Conservation (phyloP, 2,797 vertebrate species). For the Notamacropus eugenii region DNA sequence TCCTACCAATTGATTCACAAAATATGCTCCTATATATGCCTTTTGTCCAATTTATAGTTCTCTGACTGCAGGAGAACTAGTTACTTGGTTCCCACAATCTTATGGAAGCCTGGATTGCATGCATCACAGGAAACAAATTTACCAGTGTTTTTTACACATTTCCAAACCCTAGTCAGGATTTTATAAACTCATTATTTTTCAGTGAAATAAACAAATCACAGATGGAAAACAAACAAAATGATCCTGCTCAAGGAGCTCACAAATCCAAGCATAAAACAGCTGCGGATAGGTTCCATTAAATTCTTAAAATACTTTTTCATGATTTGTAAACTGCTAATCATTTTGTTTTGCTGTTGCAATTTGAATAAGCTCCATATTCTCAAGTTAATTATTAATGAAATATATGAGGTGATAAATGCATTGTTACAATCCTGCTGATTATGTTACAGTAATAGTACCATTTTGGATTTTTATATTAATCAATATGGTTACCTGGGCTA, state of each 20-base stretch:
- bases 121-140: background rate
- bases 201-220: background rate
- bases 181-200: slow-evolving; percentile 17
- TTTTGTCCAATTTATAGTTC: background rate
- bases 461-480: slow-evolving; percentile 68
- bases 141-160: background rate
- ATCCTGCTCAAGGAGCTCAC: background rate
- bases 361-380: slow-evolving; percentile 25
- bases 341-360: slow-evolving; percentile 22
- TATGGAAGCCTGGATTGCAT: background rate
- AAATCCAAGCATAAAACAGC: slow-evolving; percentile 34
- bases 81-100: background rate
- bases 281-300: slow-evolving; percentile 23
- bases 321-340: slow-evolving; percentile 14
- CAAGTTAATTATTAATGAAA: slow-evolving; percentile 72
- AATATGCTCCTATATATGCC: background rate
- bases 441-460: slow-evolving; percentile 62
- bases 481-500: slow-evolving; percentile 64
- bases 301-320: slow-evolving; percentile 10
- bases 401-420: slow-evolving; percentile 55
- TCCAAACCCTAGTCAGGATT: background rate
- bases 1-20: background rate
- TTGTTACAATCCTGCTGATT: slow-evolving; percentile 59
- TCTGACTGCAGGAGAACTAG: background rate
- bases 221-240: background rate